Evolutionary conservation across 2,797 vertebrate species (phyloP).

Genomic region (Vipera latastei): DNA sequence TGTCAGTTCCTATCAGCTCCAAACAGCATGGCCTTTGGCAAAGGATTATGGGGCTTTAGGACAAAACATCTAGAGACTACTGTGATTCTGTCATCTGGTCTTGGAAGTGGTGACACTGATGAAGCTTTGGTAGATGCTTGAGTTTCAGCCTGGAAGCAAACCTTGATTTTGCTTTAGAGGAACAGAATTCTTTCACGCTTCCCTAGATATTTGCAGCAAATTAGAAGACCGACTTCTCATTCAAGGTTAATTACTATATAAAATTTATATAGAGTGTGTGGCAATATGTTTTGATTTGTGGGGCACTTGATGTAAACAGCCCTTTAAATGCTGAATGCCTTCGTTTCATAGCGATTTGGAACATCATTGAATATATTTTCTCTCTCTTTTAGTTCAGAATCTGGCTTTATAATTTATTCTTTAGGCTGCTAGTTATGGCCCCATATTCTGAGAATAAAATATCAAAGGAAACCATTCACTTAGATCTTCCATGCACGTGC

Average conservation of each 20-base stretch:
- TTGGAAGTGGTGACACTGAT: background rate
- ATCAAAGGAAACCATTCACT: conserved; percentile 56
- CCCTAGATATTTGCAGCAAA: conserved; percentile 19
- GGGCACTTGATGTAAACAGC: background rate
- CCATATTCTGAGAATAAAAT: conserved; percentile 30
- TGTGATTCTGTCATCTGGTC: background rate
- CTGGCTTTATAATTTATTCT: conserved; percentile 35
- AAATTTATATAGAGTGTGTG: background rate
- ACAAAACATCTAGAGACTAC: background rate
- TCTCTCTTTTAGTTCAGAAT: background rate
- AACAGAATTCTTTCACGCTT: conserved; percentile 7
- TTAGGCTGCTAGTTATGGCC: conserved; percentile 29
- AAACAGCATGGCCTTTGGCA: background rate
- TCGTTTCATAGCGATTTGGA: conserved; percentile 12
- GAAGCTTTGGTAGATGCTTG: background rate
- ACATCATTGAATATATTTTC: background rate
- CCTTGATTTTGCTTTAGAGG: background rate
- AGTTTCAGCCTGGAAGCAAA: background rate
- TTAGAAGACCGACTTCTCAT: background rate
- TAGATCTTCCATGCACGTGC: conserved; percentile 44
- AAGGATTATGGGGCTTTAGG: background rate
- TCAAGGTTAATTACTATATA: conserved; percentile 30
- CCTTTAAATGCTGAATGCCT: conserved; percentile 11
- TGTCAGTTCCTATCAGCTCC: background rate
- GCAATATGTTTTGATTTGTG: conserved; percentile 26